Percentiles rank a stretch among this genome's conserved stretches.
Conservation (phyloP, 2,113 vertebrate species). For the Microtus richardsoni region DNA sequence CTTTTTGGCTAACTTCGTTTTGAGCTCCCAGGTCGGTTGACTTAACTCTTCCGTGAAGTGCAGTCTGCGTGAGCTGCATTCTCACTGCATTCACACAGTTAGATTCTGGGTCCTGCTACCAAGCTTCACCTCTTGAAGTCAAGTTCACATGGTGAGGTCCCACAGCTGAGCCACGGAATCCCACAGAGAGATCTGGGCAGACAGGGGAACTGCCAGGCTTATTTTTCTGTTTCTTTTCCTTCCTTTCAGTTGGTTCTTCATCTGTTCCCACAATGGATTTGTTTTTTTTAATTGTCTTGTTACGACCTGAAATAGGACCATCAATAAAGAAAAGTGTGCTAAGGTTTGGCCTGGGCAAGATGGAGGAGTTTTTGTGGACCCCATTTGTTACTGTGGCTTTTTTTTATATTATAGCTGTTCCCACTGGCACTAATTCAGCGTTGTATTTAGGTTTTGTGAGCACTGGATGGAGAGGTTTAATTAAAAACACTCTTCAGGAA, state of each 20-base stretch:
- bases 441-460: slow-evolving; percentile 63
- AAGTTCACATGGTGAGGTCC: neutral
- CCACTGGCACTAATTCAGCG: slow-evolving; percentile 63
- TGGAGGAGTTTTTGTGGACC: slow-evolving; percentile 11
- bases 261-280: slow-evolving; percentile 52
- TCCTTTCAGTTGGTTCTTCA: neutral
- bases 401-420: slow-evolving; percentile 57
- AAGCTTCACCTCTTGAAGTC: neutral
- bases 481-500: slow-evolving; percentile 77
- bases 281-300: slow-evolving; percentile 66
- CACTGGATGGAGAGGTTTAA: slow-evolving; percentile 73
- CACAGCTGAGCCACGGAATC: neutral
- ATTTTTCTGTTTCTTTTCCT: neutral
- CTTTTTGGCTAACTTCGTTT: neutral
- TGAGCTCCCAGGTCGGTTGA: neutral
- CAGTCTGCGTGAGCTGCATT: neutral
- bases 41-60: neutral
- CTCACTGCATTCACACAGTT: neutral
- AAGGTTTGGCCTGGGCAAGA: slow-evolving; percentile 58
- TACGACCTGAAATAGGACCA: slow-evolving; percentile 49
- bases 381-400: slow-evolving; percentile 55
- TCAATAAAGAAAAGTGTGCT: slow-evolving; percentile 46
- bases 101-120: neutral
- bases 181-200: neutral
- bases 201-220: neutral